These are phyloP conservation scores for Psylliodes chrysocephalus DNA, from an alignment of 2,888 invertebrate species.

Conservation along the genomic window DNA sequence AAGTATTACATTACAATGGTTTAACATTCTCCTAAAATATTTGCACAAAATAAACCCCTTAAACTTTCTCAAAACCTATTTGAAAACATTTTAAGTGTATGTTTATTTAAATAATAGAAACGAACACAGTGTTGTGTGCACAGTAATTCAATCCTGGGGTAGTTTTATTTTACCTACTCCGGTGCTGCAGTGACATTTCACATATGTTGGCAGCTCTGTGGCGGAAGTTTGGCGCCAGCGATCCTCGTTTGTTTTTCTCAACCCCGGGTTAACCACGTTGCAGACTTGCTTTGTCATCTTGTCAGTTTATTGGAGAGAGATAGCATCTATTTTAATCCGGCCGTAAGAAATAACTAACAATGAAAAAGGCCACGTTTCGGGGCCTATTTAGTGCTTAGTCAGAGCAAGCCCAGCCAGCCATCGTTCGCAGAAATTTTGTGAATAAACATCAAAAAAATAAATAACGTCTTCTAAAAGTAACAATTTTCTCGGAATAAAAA, in stretches of 20 bases:
- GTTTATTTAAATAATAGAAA: slow-evolving; percentile 64
- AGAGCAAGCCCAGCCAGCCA: not conserved
- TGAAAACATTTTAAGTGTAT: slow-evolving; percentile 63
- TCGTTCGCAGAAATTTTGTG: not conserved
- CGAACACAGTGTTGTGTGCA: slow-evolving; percentile 61
- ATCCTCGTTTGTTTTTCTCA: slow-evolving; percentile 60
- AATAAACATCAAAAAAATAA: not conserved
- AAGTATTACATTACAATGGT: slow-evolving; percentile 49
- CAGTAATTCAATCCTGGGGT: slow-evolving; percentile 60
- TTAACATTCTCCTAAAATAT: slow-evolving; percentile 52
- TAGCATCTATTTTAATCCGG: slow-evolving; percentile 45
- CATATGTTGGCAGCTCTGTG: slow-evolving; percentile 60
- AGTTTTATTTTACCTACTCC: slow-evolving; percentile 51
- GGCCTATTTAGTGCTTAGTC: slow-evolving; percentile 24
- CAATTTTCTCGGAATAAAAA: too few species aligned
- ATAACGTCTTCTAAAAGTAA: too few species aligned
- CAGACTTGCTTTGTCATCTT: slow-evolving; percentile 55
- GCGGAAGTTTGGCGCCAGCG: slow-evolving; percentile 63
- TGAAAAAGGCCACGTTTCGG: slow-evolving; percentile 24
- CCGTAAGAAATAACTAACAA: slow-evolving; percentile 29
- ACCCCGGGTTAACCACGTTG: slow-evolving; percentile 45
- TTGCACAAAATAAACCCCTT: slow-evolving; percentile 55
- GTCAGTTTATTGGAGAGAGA: slow-evolving; percentile 46
- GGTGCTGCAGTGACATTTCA: slow-evolving; percentile 53
- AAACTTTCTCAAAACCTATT: slow-evolving; percentile 56